phyloP scores from a whole-genome alignment of 2,797 vertebrate genomes.

The Spheniscus humboldti region DNA sequence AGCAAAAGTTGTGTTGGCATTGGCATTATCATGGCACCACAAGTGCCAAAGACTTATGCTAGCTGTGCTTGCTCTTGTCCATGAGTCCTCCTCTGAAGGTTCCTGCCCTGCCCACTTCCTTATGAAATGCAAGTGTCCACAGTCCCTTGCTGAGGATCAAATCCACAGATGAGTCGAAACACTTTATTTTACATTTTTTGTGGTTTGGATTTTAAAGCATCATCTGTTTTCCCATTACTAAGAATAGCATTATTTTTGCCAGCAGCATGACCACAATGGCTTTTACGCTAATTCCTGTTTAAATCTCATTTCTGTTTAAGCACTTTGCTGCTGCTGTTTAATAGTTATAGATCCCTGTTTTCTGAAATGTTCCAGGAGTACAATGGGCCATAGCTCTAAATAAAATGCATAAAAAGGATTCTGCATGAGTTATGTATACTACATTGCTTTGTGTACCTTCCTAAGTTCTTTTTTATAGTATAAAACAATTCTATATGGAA shows the following conservation, averaged over 20 bases:
- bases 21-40: not conserved
- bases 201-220: conserved; percentile 32
- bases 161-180: not conserved
- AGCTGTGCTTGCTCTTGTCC: not conserved
- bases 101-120: not conserved
- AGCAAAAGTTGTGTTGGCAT: not conserved
- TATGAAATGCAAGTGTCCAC: not conserved
- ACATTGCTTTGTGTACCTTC: not conserved
- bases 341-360: not conserved
- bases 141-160: not conserved
- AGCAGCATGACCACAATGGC: not conserved
- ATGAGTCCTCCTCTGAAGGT: not conserved
- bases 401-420: not conserved
- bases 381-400: not conserved
- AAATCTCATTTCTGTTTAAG: not conserved
- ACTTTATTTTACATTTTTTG: conserved; percentile 1
- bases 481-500: not conserved
- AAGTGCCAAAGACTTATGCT: not conserved
- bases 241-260: conserved; percentile 26
- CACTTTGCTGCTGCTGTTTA: not conserved
- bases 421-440: not conserved
- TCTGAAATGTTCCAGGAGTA: not conserved
- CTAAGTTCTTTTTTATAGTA: not conserved
- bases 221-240: conserved; percentile 31
- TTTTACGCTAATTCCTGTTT: conserved; percentile 9